phyloP scores from a whole-genome alignment of 2,888 invertebrate genomes.

The Thyatira batis region DNA sequence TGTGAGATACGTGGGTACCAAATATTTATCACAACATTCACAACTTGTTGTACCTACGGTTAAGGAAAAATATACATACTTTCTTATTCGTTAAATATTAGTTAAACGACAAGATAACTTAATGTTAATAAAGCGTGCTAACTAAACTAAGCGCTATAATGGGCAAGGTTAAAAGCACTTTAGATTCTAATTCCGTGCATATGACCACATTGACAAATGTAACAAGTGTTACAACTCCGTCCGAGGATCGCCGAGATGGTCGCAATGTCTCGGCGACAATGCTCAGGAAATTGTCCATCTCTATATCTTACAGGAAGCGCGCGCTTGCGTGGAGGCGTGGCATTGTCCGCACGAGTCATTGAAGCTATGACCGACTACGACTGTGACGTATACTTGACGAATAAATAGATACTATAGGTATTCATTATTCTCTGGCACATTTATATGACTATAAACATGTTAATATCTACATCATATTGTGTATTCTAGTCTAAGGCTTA shows the following conservation, averaged over 20 bases:
- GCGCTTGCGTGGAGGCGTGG: slow-evolving; percentile 47
- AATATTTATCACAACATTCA: too few species aligned
- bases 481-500: neutral
- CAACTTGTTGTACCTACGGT: too few species aligned
- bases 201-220: slow-evolving; percentile 2
- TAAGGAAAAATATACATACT: too few species aligned
- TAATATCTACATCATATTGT: neutral
- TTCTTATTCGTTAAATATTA: too few species aligned
- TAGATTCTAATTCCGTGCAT: neutral
- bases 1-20: too few species aligned
- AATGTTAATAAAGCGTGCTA: too few species aligned
- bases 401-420: neutral
- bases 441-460: neutral
- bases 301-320: slow-evolving; percentile 62
- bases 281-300: slow-evolving; percentile 70
- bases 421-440: neutral
- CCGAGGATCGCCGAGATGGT: slow-evolving; percentile 27
- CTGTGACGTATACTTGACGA: neutral
- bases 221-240: slow-evolving; percentile 15
- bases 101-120: too few species aligned
- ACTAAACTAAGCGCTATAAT: too few species aligned
- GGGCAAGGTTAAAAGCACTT: neutral
- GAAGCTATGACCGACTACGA: neutral
- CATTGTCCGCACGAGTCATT: slow-evolving; percentile 22
- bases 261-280: slow-evolving; percentile 46